Percentiles rank a stretch among this genome's conserved stretches.
Evolutionary conservation across 2,888 invertebrate species (phyloP).

Genomic region (Orthosia incerta): DNA sequence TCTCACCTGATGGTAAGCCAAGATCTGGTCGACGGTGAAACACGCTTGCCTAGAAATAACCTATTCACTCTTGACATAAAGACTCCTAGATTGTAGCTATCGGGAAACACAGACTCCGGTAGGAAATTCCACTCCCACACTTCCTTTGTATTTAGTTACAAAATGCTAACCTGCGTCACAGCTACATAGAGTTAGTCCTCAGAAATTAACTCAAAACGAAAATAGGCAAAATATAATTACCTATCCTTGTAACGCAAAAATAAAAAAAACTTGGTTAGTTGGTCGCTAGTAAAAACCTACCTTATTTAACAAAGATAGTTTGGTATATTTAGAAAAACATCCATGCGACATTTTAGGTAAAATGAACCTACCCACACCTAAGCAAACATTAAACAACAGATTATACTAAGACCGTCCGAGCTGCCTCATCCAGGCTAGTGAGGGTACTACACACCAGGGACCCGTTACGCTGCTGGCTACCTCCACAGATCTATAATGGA

Average conservation of each 20-base stretch:
- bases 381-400: conserved; percentile 32
- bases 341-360: conserved; percentile 9
- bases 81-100: no score
- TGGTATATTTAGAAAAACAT: background rate
- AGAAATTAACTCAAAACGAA: background rate
- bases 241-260: background rate
- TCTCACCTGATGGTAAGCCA: no score
- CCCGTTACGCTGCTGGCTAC: conserved; percentile 72
- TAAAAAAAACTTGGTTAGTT: no score
- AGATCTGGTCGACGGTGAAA: no score
- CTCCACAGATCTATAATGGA: conserved; percentile 86
- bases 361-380: background rate
- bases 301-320: background rate
- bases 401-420: conserved; percentile 43
- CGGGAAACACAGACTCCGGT: no score
- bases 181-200: no score
- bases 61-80: no score
- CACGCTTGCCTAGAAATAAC: no score
- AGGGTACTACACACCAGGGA: conserved; percentile 78
- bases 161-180: no score
- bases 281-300: background rate
- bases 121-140: no score
- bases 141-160: no score
- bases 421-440: conserved; percentile 48
- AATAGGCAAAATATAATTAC: background rate